phyloP scores from a whole-genome alignment of 1,140 invertebrate species.

The Pygmarrhopalites habei region DNA sequence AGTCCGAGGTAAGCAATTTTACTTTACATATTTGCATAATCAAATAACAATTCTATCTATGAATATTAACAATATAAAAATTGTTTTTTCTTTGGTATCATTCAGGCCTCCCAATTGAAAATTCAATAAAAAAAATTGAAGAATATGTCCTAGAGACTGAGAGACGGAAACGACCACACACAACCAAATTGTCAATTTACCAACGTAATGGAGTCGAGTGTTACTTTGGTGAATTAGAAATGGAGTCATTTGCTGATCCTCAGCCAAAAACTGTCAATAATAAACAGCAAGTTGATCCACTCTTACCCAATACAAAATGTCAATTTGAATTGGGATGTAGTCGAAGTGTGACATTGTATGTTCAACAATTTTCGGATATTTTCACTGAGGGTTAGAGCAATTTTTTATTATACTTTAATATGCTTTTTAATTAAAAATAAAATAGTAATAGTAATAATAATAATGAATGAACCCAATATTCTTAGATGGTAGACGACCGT shows the following conservation, averaged over 20 bases:
- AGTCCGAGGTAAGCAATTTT: conserved; percentile 15
- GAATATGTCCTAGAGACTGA: conserved; percentile 39
- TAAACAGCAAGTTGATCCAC: no score
- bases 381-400: no score
- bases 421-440: no score
- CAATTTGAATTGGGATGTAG: conserved; percentile 36
- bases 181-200: conserved; percentile 32
- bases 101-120: conserved; percentile 34
- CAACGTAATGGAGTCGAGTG: conserved; percentile 35
- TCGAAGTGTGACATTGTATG: conserved; percentile 26
- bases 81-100: no score
- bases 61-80: no score
- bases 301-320: conserved; percentile 33
- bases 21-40: no score
- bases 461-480: not conserved
- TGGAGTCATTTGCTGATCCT: conserved; percentile 32
- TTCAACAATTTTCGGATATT: conserved; percentile 38
- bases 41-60: no score
- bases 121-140: conserved; percentile 31
- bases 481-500: conserved; percentile 35
- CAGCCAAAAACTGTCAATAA: not conserved
- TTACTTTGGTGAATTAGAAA: conserved; percentile 37
- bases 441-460: not conserved
- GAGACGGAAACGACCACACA: conserved; percentile 33
- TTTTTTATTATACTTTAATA: no score